Percentiles rank a stretch among this genome's conserved stretches.
Conservation (phyloP, 2,113 vertebrate species). For the Recurvirostra avosetta region DNA sequence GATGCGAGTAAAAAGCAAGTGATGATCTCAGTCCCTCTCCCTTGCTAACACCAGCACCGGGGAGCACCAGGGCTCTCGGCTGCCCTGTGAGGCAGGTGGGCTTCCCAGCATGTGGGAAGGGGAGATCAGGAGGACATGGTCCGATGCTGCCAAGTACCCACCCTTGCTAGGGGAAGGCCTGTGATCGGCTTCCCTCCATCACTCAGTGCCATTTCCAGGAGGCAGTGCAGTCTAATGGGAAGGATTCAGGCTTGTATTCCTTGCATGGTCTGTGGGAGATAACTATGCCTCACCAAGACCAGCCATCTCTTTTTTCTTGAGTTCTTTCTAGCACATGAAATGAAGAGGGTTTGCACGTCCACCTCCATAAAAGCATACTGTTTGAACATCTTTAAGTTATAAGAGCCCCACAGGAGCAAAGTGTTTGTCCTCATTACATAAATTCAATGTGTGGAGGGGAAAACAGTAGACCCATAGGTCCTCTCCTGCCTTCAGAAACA, state of each 20-base stretch:
- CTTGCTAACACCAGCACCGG: background rate
- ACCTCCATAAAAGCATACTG: background rate
- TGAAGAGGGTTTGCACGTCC: background rate
- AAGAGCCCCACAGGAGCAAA: background rate
- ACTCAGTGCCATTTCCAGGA: background rate
- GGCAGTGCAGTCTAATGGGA: background rate
- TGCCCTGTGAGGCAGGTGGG: background rate
- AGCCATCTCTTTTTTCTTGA: background rate
- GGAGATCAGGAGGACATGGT: background rate
- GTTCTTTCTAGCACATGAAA: background rate
- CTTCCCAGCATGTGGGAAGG: background rate
- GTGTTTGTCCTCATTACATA: background rate
- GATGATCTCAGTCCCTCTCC: background rate
- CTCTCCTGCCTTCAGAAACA: background rate
- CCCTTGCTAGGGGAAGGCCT: background rate
- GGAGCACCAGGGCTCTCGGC: background rate
- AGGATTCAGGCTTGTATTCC: background rate
- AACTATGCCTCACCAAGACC: background rate
- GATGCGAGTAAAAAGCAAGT: background rate
- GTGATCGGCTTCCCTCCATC: background rate
- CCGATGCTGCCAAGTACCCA: background rate
- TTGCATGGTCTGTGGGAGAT: background rate
- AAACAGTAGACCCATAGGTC: background rate
- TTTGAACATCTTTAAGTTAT: background rate
- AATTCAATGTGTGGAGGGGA: background rate